Conservation (phyloP, 2,113 vertebrate genomes). For the Oceanites oceanicus region DNA sequence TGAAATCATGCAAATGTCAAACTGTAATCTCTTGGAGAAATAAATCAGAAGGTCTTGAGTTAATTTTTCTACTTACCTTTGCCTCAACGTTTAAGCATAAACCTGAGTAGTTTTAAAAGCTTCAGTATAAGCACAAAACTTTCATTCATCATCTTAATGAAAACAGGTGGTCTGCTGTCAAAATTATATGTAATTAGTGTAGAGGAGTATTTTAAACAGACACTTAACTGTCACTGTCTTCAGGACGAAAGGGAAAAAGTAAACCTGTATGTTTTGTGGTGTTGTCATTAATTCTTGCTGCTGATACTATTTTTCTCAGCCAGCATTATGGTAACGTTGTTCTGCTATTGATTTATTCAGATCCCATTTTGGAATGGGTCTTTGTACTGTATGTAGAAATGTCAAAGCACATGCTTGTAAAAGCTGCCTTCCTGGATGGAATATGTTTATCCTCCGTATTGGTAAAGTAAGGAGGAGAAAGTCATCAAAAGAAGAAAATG, state of each 20-base stretch:
- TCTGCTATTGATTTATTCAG: not conserved
- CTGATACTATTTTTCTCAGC: not conserved
- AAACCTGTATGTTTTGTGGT: not conserved
- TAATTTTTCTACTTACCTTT: not conserved
- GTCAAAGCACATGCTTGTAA: not conserved
- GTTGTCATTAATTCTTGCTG: not conserved
- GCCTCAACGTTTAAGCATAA: not conserved
- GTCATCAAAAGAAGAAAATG: not conserved
- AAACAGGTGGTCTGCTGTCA: not conserved
- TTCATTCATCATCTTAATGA: not conserved
- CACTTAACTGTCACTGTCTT: not conserved
- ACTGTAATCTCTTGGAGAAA: not conserved
- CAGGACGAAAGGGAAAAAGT: not conserved
- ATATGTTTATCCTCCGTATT: accelerated
- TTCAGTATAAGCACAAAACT: not conserved
- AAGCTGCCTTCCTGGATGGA: not conserved
- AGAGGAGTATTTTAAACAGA: not conserved
- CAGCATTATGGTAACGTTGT: not conserved
- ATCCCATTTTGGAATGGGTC: not conserved
- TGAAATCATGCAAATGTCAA: not conserved
- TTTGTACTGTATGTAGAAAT: not conserved
- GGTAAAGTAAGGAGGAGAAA: not conserved
- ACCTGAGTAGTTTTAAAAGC: not conserved
- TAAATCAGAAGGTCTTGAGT: not conserved
- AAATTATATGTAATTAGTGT: not conserved